A percentile compares a stretch with the other conserved stretches of the same genome.
Conservation (phyloP, 2,888 invertebrate species). For the Heterodera filipjevi region DNA sequence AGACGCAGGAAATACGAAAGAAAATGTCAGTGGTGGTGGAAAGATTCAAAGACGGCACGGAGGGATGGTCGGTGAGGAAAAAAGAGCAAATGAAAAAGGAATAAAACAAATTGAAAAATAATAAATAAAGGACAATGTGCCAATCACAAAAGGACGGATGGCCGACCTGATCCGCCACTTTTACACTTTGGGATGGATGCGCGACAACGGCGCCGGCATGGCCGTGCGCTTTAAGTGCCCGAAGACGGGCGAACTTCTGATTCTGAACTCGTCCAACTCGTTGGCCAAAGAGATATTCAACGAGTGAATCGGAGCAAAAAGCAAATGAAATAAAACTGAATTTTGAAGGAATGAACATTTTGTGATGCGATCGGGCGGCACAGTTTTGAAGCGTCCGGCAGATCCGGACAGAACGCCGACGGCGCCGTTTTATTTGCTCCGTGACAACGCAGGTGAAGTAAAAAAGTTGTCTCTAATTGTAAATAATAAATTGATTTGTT, state of each 20-base stretch:
- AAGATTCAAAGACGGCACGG: not conserved
- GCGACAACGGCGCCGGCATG: slow-evolving; percentile 22
- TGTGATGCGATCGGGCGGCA: slow-evolving; percentile 1
- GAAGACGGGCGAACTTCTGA: not conserved
- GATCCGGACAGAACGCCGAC: slow-evolving; percentile 17
- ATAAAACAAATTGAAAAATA: not conserved
- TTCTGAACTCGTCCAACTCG: slow-evolving; percentile 12
- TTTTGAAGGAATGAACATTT: not conserved
- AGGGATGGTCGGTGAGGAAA: not conserved
- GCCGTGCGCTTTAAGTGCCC: not conserved
- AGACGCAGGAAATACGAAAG: not conserved
- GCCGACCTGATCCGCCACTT: slow-evolving; percentile 16
- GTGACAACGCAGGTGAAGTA: not conserved
- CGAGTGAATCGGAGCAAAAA: not conserved
- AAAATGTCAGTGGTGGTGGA: not conserved
- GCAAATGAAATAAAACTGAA: not conserved
- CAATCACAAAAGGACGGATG: slow-evolving; percentile 8
- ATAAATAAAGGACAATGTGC: not conserved
- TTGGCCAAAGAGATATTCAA: not conserved
- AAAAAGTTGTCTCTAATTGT: not conserved
- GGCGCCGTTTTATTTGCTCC: not conserved
- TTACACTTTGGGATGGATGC: slow-evolving; percentile 16
- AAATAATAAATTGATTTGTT: not conserved
- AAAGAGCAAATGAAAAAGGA: not conserved
- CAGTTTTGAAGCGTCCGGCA: not conserved